Conservation (phyloP, 2,888 invertebrate genomes). For the Pollenia labialis region DNA sequence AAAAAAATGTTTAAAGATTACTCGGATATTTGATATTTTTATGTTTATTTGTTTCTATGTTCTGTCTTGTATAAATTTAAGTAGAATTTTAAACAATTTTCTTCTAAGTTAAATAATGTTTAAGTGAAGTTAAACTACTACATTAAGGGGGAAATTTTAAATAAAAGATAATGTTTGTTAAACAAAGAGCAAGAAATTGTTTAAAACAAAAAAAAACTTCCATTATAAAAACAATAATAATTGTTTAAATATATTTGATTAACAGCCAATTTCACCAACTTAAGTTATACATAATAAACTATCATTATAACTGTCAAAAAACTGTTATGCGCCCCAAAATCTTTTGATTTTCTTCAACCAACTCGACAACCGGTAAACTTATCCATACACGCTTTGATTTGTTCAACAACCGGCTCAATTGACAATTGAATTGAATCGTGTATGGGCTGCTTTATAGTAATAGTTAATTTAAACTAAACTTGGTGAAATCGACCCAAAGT, state of each 20-base stretch:
- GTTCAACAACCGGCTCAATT: too few relatives aligned
- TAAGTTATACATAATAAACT: too few relatives aligned
- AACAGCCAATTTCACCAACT: neutral
- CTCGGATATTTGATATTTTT: constrained; percentile 39
- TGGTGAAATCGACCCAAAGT: too few relatives aligned
- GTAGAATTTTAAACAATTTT: constrained; percentile 54
- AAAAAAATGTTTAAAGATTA: constrained; percentile 11
- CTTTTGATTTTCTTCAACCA: too few relatives aligned
- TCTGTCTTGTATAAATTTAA: constrained; percentile 55
- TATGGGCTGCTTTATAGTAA: too few relatives aligned
- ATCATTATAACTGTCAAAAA: too few relatives aligned
- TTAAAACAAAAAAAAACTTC: constrained; percentile 54
- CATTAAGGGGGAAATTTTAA: constrained; percentile 15
- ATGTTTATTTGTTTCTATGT: constrained; percentile 44
- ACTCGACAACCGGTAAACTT: too few relatives aligned
- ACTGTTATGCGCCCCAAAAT: too few relatives aligned
- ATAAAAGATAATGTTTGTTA: constrained; percentile 38
- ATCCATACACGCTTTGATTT: too few relatives aligned
- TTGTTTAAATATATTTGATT: constrained; percentile 48
- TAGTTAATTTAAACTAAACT: too few relatives aligned
- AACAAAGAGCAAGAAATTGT: constrained; percentile 34
- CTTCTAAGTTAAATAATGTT: constrained; percentile 53
- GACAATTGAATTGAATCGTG: too few relatives aligned
- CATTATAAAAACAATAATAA: constrained; percentile 50
- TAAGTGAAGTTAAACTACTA: constrained; percentile 50